Percentiles rank a stretch among this genome's conserved stretches.
phyloP scores from a whole-genome alignment of 2,113 vertebrate species.

The Heteronetta atricapilla region DNA sequence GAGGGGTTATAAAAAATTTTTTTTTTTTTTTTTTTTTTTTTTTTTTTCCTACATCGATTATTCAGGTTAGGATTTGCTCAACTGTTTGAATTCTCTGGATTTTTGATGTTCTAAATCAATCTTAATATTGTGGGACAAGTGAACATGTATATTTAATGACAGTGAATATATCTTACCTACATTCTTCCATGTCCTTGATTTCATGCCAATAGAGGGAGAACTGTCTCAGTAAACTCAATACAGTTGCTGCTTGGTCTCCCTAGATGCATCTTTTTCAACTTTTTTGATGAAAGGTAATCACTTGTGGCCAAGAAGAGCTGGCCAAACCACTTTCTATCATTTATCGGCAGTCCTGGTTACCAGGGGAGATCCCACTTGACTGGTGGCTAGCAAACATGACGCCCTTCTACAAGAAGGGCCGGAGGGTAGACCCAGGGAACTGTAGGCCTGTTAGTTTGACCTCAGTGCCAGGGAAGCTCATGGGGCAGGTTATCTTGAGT shows the following conservation, averaged over 20 bases:
- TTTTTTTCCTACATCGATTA: not conserved
- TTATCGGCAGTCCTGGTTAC: too few relatives aligned
- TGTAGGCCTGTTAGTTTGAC: too few relatives aligned
- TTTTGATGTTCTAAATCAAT: not conserved
- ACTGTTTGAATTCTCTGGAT: not conserved
- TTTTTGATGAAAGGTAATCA: not conserved
- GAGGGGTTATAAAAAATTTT: not conserved
- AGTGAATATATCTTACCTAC: not conserved
- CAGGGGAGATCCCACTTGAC: too few relatives aligned
- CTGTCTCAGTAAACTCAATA: not conserved
- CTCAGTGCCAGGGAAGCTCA: too few relatives aligned
- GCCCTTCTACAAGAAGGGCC: too few relatives aligned
- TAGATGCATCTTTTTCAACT: not conserved
- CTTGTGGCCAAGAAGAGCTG: too few relatives aligned
- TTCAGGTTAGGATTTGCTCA: not conserved
- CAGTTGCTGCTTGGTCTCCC: not conserved
- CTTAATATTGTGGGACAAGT: not conserved
- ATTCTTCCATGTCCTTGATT: not conserved
- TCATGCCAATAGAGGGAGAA: not conserved
- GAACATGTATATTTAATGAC: not conserved
- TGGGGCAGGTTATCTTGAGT: too few relatives aligned
- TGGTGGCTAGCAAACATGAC: too few relatives aligned
- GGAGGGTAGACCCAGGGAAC: too few relatives aligned
- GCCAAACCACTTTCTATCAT: too few relatives aligned
- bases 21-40: too few relatives aligned